Conservation (phyloP, 2,888 invertebrate genomes). For the Oxycera nigricornis region DNA sequence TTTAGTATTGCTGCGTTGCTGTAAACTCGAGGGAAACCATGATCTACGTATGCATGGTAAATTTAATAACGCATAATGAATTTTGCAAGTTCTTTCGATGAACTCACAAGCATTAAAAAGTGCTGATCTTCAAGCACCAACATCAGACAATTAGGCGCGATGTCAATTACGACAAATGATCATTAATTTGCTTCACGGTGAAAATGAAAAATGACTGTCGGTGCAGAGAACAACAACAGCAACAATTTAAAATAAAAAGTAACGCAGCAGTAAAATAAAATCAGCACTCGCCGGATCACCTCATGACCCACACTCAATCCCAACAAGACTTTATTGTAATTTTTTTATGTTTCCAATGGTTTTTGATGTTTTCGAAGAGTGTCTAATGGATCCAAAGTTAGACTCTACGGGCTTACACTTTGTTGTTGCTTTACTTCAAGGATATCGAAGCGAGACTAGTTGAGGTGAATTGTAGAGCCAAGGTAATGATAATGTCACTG, state of each 20-base stretch:
- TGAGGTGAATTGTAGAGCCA: too few relatives aligned
- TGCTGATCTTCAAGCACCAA: background rate
- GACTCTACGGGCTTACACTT: too few relatives aligned
- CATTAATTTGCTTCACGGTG: constrained; percentile 27
- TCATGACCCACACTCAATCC: constrained; percentile 28
- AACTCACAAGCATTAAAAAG: background rate
- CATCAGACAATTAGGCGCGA: constrained; percentile 22
- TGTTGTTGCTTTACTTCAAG: too few relatives aligned
- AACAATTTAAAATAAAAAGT: background rate
- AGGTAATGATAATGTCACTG: too few relatives aligned
- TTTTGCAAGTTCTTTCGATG: background rate
- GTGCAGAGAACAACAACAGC: background rate
- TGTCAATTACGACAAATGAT: constrained; percentile 33
- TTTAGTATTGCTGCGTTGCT: background rate
- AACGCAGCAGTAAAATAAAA: constrained; percentile 7
- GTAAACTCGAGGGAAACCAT: background rate
- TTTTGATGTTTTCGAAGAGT: background rate
- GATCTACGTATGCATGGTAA: background rate
- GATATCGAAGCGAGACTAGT: too few relatives aligned
- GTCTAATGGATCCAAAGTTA: too few relatives aligned
- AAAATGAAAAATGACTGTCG: constrained; percentile 28
- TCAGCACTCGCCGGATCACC: constrained; percentile 22
- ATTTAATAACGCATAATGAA: background rate
- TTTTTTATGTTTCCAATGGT: background rate
- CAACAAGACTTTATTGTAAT: background rate